Evolutionary conservation across 2,888 invertebrate genomes (phyloP), one percentile per base, ranked within the genome.

Genomic region (Cybosia mesomella): DNA sequence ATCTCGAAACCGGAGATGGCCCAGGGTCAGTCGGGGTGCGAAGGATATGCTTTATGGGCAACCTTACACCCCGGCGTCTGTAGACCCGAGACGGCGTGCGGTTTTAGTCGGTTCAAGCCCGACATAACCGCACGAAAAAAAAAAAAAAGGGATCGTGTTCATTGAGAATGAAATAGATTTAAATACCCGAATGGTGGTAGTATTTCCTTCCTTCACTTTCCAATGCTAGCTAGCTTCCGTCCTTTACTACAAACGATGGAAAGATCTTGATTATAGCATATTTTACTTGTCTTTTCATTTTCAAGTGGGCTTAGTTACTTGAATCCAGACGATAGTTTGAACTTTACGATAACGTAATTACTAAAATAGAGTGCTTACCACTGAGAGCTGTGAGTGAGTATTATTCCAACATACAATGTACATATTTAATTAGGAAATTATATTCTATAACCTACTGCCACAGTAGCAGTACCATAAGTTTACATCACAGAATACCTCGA

Each of bases 101-200:
- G n/a, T n/a, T n/a, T n/a, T n/a, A n/a, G n/a, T n/a, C n/a, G n/a
- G n/a, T n/a, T n/a, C n/a, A n/a, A n/a, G n/a, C n/a, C n/a, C n/a
- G n/a, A n/a, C n/a, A n/a, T n/a, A n/a, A n/a, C n/a, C n/a, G n/a
- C n/a, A n/a, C n/a, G n/a, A n/a, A n/a, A n/a, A n/a, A n/a, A n/a
- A n/a, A n/a, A n/a, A n/a, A n/a, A n/a, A n/a, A 7, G 18, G 28
- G 32, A 58, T 32, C 32, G 28, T 28, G 28, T 28, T 28, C 28
- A 28, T 28, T 28, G 28, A n/a, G 24, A 58, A 58, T 58, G 32
- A 58, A 58, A 28, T 24, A 58, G 58, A 58, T 58, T 58, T 18
- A 58, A 15, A 28, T 58, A 13, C 28, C 28, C 18, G 18, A 58
- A 24, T 32, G 15, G 15, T 24, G 9, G 8, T 1, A 49, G n/a